A percentile compares a stretch with the other conserved stretches of the same genome.
Conservation (phyloP, 2,797 vertebrate genomes). For the Lemur catta region DNA sequence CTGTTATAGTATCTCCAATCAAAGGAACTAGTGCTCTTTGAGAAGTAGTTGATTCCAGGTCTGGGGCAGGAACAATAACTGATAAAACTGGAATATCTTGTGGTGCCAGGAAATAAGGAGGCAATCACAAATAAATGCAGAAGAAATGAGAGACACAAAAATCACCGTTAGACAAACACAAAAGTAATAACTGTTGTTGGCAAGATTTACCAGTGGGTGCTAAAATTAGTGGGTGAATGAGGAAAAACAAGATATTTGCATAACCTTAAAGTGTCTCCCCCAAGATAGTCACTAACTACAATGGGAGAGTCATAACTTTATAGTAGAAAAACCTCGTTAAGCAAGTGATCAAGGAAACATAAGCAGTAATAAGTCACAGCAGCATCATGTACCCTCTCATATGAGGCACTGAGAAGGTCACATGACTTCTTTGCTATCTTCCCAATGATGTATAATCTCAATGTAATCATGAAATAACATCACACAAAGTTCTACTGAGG, state of each 20-base stretch:
- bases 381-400: not conserved
- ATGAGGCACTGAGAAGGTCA: not conserved
- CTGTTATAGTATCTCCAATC: not conserved
- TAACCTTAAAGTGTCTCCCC: not conserved
- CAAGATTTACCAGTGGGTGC: not conserved
- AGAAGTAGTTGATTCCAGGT: not conserved
- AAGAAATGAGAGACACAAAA: conserved; percentile 2
- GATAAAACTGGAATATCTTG: not conserved
- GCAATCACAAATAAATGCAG: not conserved
- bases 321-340: not conserved
- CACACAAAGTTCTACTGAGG: not conserved
- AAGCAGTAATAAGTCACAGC: not conserved
- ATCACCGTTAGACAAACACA: not conserved
- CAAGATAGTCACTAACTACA: not conserved
- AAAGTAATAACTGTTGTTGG: not conserved
- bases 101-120: not conserved
- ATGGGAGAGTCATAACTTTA: not conserved
- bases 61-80: not conserved
- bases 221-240: not conserved
- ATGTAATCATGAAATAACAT: not conserved
- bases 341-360: not conserved
- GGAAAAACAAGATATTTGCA: not conserved
- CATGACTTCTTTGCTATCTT: not conserved
- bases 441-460: not conserved
- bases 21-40: not conserved